Conservation (phyloP, 2,797 vertebrate genomes). For the Gambusia yucatana region DNA sequence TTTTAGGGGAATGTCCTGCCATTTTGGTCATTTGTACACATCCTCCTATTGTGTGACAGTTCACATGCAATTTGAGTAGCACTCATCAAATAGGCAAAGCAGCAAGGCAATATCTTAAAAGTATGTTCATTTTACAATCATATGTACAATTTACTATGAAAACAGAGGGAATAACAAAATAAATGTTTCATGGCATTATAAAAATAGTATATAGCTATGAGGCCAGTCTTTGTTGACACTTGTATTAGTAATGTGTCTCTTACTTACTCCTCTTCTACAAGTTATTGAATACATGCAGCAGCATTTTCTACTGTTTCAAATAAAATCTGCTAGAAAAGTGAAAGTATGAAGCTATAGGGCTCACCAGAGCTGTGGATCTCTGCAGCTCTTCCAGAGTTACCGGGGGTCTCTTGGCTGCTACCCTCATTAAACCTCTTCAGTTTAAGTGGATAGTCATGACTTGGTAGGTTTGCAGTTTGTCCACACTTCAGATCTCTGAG, state of each 20-base stretch:
- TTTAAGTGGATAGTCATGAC: neutral
- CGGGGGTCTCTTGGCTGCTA: neutral
- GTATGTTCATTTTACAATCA: constrained; percentile 10
- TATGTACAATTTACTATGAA: neutral
- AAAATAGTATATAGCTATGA: neutral
- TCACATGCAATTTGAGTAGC: neutral
- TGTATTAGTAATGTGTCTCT: neutral
- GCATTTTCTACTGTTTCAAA: neutral
- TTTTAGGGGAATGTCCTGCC: neutral
- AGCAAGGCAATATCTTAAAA: neutral
- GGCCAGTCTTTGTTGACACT: neutral
- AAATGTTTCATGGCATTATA: neutral
- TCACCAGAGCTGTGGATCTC: neutral
- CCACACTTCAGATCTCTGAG: neutral
- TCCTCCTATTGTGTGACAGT: neutral
- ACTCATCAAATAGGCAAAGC: neutral
- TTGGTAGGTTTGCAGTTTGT: neutral
- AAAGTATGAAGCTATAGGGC: neutral
- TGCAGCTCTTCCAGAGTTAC: neutral
- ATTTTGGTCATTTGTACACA: neutral
- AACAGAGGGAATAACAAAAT: neutral
- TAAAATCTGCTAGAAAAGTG: neutral
- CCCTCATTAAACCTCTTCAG: neutral
- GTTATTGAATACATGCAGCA: neutral
- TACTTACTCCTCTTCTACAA: neutral